A percentile compares a stretch with the other conserved stretches of the same genome.
These are phyloP conservation scores for Scartelaos histophorus DNA, from an alignment of 2,113 vertebrate species.

Conservation along the genomic window DNA sequence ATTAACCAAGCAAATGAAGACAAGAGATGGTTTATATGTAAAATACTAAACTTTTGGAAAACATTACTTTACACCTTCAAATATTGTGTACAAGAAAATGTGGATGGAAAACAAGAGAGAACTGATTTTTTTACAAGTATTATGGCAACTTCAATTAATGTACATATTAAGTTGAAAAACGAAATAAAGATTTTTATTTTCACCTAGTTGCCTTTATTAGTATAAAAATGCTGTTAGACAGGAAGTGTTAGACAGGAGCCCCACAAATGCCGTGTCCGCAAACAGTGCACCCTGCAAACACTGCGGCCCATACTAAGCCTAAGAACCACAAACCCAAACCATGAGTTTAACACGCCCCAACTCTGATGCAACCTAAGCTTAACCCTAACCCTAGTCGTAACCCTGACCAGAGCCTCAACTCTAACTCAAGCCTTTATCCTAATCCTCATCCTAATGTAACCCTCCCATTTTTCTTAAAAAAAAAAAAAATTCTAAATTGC, in stretches of 20 bases:
- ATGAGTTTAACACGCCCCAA: too few species aligned
- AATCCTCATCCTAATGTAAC: too few species aligned
- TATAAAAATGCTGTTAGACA: slow-evolving; percentile 22
- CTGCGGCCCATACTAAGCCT: too few species aligned
- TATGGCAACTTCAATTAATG: not conserved
- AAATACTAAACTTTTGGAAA: not conserved
- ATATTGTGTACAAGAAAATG: not conserved
- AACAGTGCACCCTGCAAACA: too few species aligned
- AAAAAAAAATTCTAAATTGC: too few species aligned
- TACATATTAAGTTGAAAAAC: not conserved
- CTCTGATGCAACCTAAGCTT: too few species aligned
- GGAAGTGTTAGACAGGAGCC: not conserved
- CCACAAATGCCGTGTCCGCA: too few species aligned
- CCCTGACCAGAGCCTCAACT: too few species aligned
- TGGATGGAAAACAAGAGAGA: not conserved
- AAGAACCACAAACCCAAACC: too few species aligned
- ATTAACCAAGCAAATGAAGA: slow-evolving; percentile 39
- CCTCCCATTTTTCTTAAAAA: too few species aligned
- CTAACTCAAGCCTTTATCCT: too few species aligned
- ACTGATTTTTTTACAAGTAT: not conserved
- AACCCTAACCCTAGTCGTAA: too few species aligned
- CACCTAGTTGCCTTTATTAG: not conserved
- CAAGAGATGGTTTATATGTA: not conserved
- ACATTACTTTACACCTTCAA: not conserved
- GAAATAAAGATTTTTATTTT: slow-evolving; percentile 4